Conservation (phyloP, 2,888 invertebrate species). For the Plebejus melissa region DNA sequence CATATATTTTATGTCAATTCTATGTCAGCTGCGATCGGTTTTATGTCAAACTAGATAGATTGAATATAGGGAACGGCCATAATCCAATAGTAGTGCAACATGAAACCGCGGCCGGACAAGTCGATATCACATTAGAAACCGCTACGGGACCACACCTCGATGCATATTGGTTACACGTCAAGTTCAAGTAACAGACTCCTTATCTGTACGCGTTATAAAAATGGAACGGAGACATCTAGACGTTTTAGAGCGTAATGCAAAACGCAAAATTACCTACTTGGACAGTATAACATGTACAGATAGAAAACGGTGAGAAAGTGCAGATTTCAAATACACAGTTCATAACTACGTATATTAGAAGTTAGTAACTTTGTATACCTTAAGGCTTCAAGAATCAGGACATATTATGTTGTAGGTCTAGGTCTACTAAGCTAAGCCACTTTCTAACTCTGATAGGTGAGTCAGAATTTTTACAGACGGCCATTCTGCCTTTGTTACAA, state of each 20-base stretch:
- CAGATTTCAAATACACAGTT: neutral
- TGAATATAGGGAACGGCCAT: no score
- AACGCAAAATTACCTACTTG: constrained; percentile 10
- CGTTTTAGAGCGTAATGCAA: constrained; percentile 20
- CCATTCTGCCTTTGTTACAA: neutral
- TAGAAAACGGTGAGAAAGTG: constrained; percentile 13
- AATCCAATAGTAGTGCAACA: constrained; percentile 37
- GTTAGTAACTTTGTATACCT: neutral
- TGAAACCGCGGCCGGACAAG: constrained; percentile 54
- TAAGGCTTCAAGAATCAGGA: constrained; percentile 5
- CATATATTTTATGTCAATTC: no score
- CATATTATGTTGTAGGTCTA: neutral
- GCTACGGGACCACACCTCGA: constrained; percentile 51
- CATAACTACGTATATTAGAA: neutral
- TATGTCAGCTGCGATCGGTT: no score
- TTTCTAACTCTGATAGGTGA: neutral
- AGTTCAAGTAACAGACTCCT: constrained; percentile 43
- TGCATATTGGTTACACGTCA: constrained; percentile 54
- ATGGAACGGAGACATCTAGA: constrained; percentile 26
- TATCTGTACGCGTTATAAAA: constrained; percentile 36
- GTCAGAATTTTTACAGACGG: neutral
- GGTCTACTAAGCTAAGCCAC: neutral
- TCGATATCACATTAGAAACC: constrained; percentile 63
- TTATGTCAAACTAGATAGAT: no score
- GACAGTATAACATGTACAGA: neutral